Conservation (phyloP, 1,140 invertebrate species). For the Drosophila miranda region DNA sequence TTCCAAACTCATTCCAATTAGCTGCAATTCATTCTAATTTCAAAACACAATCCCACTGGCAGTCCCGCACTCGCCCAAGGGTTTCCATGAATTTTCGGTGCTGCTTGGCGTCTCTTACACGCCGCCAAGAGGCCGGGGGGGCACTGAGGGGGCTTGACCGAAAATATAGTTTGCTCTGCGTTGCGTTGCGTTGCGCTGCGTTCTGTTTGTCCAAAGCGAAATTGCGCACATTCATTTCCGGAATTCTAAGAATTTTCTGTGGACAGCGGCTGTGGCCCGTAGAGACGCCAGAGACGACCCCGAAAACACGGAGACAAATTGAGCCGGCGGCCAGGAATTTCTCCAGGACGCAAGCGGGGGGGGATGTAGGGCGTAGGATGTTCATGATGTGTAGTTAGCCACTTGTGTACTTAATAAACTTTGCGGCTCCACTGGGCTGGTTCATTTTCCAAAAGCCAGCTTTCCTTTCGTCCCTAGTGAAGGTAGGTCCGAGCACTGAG, state of each 20-base stretch:
- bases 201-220: constrained; percentile 31
- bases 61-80: background rate
- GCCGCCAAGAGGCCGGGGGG: too few relatives aligned
- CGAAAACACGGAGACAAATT: constrained; percentile 28
- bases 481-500: too few relatives aligned
- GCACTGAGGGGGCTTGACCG: background rate
- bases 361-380: background rate
- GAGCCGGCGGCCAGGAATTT: constrained; percentile 1
- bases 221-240: constrained; percentile 72
- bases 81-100: too few relatives aligned
- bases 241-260: constrained; percentile 39
- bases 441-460: background rate
- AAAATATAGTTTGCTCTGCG: constrained; percentile 42
- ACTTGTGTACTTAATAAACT: constrained; percentile 40
- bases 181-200: too few relatives aligned
- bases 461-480: background rate
- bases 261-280: constrained; percentile 5
- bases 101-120: too few relatives aligned
- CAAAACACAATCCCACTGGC: constrained; percentile 6
- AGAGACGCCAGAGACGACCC: constrained; percentile 1
- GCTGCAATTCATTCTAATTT: constrained; percentile 33
- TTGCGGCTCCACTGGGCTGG: constrained; percentile 2
- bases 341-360: too few relatives aligned
- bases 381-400: constrained; percentile 36
- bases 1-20: constrained; percentile 27